phyloP scores from a whole-genome alignment of 1,140 invertebrate species.

The Thaumetopoea pityocampa region DNA sequence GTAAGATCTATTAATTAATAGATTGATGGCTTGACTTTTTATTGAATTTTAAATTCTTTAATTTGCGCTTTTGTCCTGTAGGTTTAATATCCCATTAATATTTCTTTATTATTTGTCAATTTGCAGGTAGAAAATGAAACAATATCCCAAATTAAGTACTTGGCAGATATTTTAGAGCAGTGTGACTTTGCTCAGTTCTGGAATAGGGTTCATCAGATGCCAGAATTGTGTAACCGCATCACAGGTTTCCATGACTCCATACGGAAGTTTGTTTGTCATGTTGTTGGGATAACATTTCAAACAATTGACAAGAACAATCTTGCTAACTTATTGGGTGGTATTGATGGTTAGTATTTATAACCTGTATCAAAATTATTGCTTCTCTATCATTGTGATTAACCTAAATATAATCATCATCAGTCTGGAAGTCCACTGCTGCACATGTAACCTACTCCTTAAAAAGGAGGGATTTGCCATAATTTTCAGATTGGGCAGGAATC shows the following conservation, averaged over 20 bases:
- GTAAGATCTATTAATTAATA: no score
- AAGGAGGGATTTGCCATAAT: no score
- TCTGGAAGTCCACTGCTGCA: no score
- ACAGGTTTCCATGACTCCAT: slow-evolving; percentile 96
- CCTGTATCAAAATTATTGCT: no score
- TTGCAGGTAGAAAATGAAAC: slow-evolving; percentile 88
- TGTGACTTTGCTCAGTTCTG: slow-evolving; percentile 96
- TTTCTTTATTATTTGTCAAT: slow-evolving; percentile 16
- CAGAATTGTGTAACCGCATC: slow-evolving; percentile 84
- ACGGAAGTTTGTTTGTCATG: slow-evolving; percentile 97
- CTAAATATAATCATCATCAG: no score
- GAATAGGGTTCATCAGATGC: slow-evolving; percentile 84
- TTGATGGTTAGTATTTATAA: slow-evolving; percentile 81
- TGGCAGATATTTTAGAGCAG: slow-evolving; percentile 94
- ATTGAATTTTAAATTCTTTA: slow-evolving; percentile 3
- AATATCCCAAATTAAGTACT: slow-evolving; percentile 90
- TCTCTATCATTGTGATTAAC: no score
- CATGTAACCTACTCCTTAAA: no score
- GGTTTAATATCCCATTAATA: not conserved
- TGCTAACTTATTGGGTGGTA: slow-evolving; percentile 88
- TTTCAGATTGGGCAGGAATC: no score
- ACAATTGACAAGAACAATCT: slow-evolving; percentile 91
- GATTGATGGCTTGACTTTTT: slow-evolving; percentile 5
- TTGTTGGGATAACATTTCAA: slow-evolving; percentile 97
- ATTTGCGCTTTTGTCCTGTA: not conserved